Evolutionary conservation across 1,140 invertebrate species (phyloP), one percentile per base, ranked within the genome.

Genomic region (Latrodectus geometricus): DNA sequence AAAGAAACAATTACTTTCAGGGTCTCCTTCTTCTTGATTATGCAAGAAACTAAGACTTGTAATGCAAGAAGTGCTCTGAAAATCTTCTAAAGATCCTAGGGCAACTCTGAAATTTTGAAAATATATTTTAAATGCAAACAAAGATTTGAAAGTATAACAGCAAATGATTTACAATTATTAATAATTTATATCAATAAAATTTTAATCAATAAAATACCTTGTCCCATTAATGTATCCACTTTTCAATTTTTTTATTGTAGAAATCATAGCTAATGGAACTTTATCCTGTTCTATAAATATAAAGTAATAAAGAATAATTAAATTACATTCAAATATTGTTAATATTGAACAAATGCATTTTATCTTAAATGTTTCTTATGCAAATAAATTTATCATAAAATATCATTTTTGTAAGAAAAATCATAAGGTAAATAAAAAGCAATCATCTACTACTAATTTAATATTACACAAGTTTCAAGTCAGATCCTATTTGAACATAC

Each of bases 201-300:
- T 61, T 61, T 61, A 21, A 49, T 8, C 72, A 74, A 74, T 74
- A 74, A 83, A 69, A 52, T 66, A 93, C 93, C 94, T 91, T 61
- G 98, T 99, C 49, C 98, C 98, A 91, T 98, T 98, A 69, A 99
- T 98, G 90, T 99, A 99, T 48, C 98, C 98, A 89, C 97, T 99
- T 91, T 98, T 98, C 3, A 99, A 92, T 92, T 99, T 99, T 90
- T 98, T 98, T 93, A 99, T 97, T 7, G 98, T 99, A 20, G 97
- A 97, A 88, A 99, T 95, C 94, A 99, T 96, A 0, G 97, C 96
- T 90, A 96, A 92, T 9, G 97, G 97, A 79, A 98, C 95, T 91
- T 95, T 96, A 76, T 96, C 96, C 92, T 97, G 94, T 93, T 99
- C 97, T 98, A 91, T 35, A 35, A 35, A 35, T 35, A 35, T 5